Evolutionary conservation across 2,113 vertebrate genomes (phyloP).

Genomic region (Donacobius atricapilla): DNA sequence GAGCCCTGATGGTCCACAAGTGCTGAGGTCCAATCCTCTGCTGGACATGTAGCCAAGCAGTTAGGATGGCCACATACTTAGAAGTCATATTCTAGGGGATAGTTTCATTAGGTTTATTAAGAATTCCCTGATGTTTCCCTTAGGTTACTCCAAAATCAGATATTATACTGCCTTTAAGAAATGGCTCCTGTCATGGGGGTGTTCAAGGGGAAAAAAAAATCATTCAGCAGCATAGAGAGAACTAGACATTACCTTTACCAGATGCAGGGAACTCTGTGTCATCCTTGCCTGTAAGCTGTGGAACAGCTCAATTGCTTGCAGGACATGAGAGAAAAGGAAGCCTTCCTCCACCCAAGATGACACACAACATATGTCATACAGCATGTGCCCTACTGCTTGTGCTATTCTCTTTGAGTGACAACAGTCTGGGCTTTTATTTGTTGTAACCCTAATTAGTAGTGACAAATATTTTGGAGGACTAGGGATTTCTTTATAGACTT

Average conservation of each 20-base stretch:
- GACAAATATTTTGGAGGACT: not conserved
- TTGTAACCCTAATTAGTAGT: not conserved
- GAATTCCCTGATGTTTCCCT: not conserved
- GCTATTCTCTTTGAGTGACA: not conserved
- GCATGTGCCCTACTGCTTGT: not conserved
- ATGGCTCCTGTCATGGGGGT: not conserved
- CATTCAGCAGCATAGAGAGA: not conserved
- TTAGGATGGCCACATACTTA: not conserved
- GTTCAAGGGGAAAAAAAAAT: not conserved
- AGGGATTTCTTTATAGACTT: not conserved
- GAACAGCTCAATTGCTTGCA: not conserved
- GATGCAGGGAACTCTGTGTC: not conserved
- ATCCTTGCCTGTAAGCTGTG: not conserved
- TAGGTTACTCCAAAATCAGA: not conserved
- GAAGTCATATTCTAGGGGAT: not conserved
- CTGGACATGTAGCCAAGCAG: not conserved
- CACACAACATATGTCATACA: not conserved
- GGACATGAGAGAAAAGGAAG: not conserved
- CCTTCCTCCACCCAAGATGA: not conserved
- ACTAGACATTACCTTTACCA: not conserved
- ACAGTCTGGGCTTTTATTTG: conserved; percentile 29
- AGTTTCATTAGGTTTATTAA: not conserved
- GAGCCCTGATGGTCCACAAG: not conserved
- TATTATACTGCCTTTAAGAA: not conserved
- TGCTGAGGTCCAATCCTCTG: not conserved